Percentiles rank a stretch among this genome's conserved stretches.
Conservation (phyloP, 1,140 invertebrate genomes). For the Cydia fagiglandana region DNA sequence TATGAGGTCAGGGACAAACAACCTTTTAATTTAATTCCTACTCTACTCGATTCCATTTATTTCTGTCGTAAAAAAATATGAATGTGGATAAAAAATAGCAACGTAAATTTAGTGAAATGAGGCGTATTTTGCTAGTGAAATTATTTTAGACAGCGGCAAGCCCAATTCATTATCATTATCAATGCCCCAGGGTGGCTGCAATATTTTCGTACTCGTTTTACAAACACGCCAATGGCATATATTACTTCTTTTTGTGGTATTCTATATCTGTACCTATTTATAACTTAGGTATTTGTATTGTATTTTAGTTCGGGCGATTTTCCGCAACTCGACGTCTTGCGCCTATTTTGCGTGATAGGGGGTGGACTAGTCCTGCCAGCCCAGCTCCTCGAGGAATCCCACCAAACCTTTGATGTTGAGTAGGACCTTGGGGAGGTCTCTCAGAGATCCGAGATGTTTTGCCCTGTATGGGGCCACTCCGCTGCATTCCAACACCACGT, state of each 20-base stretch:
- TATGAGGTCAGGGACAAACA: neutral
- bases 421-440: too few relatives aligned
- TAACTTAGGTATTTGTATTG: too few relatives aligned
- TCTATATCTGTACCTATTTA: too few relatives aligned
- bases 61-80: neutral
- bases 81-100: neutral
- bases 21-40: slow-evolving; percentile 1
- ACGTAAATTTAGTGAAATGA: neutral
- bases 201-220: slow-evolving; percentile 13
- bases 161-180: slow-evolving; percentile 26
- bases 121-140: slow-evolving; percentile 1
- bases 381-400: too few relatives aligned
- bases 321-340: too few relatives aligned
- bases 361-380: too few relatives aligned
- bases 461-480: too few relatives aligned
- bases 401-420: too few relatives aligned
- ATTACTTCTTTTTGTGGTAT: neutral
- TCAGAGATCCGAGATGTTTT: too few relatives aligned
- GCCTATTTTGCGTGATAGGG: too few relatives aligned
- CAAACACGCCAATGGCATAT: slow-evolving; percentile 3
- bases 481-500: too few relatives aligned
- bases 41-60: neutral
- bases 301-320: too few relatives aligned
- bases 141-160: slow-evolving; percentile 6
- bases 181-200: slow-evolving; percentile 19